Evolutionary conservation across 2,113 vertebrate genomes (phyloP), one percentile per base, ranked within the genome.

Genomic region (Lasiurus cinereus): DNA sequence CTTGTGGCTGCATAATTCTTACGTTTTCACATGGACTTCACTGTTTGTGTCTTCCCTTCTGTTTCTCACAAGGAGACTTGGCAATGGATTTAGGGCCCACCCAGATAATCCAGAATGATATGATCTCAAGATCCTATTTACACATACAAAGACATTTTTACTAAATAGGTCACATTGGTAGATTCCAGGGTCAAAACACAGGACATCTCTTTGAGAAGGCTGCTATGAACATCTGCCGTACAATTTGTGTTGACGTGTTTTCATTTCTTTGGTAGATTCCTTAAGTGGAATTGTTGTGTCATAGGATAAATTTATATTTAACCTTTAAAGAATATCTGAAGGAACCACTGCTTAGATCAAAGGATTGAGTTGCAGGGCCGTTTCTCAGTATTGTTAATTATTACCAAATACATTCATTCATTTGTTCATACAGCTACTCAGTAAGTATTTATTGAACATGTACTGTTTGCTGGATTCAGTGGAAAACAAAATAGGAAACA

Each of bases 211-310:
- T 89, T 84, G 70, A 70, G 54, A 83, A 46, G 46, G 46, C 4
- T 27, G 14, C 56, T 77, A 16, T 29, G 48, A 95, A 59, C 19
- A 69, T 69, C 36, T 83, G 69, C 3, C 3, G 6, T 82, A 83
- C 8, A 59, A 22, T 56, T 59, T 69, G 19, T 76, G n/a, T 82
- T 56, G 36, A 69, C 27, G 39, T 16, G 11, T 76, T 67, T 83
- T 92, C 52, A 76, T 67, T 76, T 92, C 19, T 43, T 72, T 27
- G 15, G 69, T 91, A 27, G 39, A 70, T 76, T 70, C 80, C 39
- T 94, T 69, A 50, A 69, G 70, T 92, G 27, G 77, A 83, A 69
- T 83, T 69, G 19, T 67, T 94, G 88, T 36, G 67, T 91, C 16
- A 74, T 50, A 83, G 64, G 48, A 24, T 73, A 79, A 93, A 88